Base-by-base conservation (phyloP, 2,113 vertebrate genomes). In the Solea senegalensis region DNA sequence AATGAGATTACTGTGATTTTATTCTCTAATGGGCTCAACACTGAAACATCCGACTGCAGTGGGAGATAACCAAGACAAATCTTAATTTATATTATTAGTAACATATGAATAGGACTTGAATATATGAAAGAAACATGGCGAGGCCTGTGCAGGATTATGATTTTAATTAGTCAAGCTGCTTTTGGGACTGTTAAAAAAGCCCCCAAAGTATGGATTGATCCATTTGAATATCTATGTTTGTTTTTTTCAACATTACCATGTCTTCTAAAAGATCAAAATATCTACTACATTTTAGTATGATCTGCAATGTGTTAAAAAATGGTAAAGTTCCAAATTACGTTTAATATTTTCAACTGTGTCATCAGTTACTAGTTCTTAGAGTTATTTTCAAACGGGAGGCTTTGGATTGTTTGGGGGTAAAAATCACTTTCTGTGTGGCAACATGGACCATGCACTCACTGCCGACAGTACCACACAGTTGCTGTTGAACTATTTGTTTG, bases 51-150 rank as follows among this genome's bases (percentile, higher is more conserved):
- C 57, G 49, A 67, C 41, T 61, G 50, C 40, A 93, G 41, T 1
- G 12, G 27, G 72, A 28, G 14, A 74, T 34, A 34, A 34, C 5
- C 5, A 27, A 14, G 5, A 39, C 3, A 58, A 51, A 8, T 9
- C 44, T 21, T 56, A 40, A 49, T 6, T 39, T 11, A n/a, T 16
- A 91, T 34, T 91, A 92, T 91, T 83, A 64, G 41, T 16, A 3
- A 45, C 12, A 28, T n/a, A 27, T 13, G n/a, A 27, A 45, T 21
- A 41, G 10, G 11, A 41, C 49, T 41, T 43, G 2, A 54, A 27
- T 2, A 43, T 39, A 15, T 27, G 8, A 39, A 41, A 50, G 60
- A 48, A 46, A 28, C 52, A 44, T 44, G 15, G 9, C 9, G 14
- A 64, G 44, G 13, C 27, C 46, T 46, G 26, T 44, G 12, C 51